These are phyloP conservation scores for Istiophorus platypterus DNA, from an alignment of 2,113 vertebrate genomes.

Conservation along the genomic window DNA sequence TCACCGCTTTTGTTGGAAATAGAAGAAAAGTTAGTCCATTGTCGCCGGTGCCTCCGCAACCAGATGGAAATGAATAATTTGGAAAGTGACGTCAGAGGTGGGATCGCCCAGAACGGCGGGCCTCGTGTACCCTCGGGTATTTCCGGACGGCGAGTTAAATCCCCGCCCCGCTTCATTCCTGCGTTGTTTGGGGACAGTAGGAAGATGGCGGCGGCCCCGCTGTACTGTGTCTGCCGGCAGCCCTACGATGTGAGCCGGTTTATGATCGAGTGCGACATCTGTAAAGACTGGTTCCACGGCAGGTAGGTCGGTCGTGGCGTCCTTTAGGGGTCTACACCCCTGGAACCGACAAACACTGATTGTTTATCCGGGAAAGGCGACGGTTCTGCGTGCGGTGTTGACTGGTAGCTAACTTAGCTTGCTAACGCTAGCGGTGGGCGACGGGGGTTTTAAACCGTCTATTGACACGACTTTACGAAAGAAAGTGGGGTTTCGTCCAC, in stretches of 20 bases:
- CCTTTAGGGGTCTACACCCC: accelerated
- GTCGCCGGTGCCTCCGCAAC: slow-evolving; percentile 44
- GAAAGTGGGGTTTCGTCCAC: slow-evolving; percentile 51
- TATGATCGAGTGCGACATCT: slow-evolving; percentile 98
- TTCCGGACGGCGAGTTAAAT: slow-evolving; percentile 67
- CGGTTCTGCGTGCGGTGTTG: slow-evolving; percentile 55
- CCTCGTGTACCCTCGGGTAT: slow-evolving; percentile 63
- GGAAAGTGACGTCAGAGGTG: slow-evolving; percentile 73
- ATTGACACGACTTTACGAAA: slow-evolving; percentile 74
- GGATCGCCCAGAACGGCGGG: slow-evolving; percentile 55
- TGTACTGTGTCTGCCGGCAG: slow-evolving; percentile 98
- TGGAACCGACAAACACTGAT: slow-evolving; percentile 18
- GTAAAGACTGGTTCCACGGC: slow-evolving; percentile 99
- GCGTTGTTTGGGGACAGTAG: slow-evolving; percentile 88
- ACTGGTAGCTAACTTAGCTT: slow-evolving; percentile 73
- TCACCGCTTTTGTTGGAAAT: slow-evolving; percentile 47
- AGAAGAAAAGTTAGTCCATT: slow-evolving; percentile 56
- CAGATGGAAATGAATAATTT: slow-evolving; percentile 66
- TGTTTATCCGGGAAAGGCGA: slow-evolving; percentile 66
- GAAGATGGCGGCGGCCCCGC: slow-evolving; percentile 92
- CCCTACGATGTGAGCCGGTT: slow-evolving; percentile 98
- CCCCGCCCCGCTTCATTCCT: slow-evolving; percentile 81
- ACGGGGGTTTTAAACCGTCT: slow-evolving; percentile 81
- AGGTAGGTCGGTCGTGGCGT: slow-evolving; percentile 83
- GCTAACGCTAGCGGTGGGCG: slow-evolving; percentile 74